Evolutionary conservation across 2,888 invertebrate genomes (phyloP).

Genomic region (Mesoligia furuncula): DNA sequence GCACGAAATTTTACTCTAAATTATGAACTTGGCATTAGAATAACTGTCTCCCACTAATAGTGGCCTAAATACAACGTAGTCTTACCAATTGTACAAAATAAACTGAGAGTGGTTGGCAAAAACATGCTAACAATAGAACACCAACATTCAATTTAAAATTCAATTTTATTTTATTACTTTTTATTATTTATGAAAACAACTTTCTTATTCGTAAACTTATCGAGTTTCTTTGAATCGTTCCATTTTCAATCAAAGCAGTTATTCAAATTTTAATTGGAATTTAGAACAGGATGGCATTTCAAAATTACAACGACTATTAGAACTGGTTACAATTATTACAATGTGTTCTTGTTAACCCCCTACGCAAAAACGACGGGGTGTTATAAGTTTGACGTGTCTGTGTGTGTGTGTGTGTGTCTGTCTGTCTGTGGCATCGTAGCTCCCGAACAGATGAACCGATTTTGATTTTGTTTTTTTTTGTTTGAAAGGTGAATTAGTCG

Average conservation of each 20-base stretch:
- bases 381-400: too few relatives aligned
- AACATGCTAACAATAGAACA: constrained; percentile 48
- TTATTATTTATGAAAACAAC: constrained; percentile 40
- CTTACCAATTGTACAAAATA: constrained; percentile 50
- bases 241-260: constrained; percentile 24
- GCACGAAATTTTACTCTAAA: not conserved
- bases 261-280: constrained; percentile 39
- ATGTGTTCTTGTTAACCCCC: constrained; percentile 14
- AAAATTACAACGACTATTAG: constrained; percentile 16
- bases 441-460: too few relatives aligned
- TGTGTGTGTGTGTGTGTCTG: too few relatives aligned
- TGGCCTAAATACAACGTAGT: constrained; percentile 6
- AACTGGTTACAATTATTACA: constrained; percentile 3
- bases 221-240: constrained; percentile 30
- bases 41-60: not conserved
- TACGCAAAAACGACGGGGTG: too few relatives aligned
- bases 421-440: too few relatives aligned
- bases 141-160: constrained; percentile 49
- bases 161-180: constrained; percentile 57
- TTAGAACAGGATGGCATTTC: constrained; percentile 11
- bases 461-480: too few relatives aligned
- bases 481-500: too few relatives aligned
- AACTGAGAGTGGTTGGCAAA: constrained; percentile 20
- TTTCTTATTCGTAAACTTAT: constrained; percentile 18
- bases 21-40: not conserved